Evolutionary conservation across 2,888 invertebrate species (phyloP), one percentile per base, ranked within the genome.

Genomic region (Galeruca laticollis): DNA sequence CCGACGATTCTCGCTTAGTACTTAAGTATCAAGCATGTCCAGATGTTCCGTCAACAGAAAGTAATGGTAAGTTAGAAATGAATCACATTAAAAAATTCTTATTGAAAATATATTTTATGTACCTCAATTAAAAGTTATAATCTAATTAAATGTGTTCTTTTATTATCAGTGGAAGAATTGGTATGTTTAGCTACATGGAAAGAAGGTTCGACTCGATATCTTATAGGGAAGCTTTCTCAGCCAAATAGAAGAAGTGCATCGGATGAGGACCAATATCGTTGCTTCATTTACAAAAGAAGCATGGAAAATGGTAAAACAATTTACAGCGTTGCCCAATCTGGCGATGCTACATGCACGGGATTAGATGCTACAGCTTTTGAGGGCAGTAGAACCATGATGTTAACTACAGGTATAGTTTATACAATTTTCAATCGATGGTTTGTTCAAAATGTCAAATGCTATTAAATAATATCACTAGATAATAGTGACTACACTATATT

Each of bases 1-100:
- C 94, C 0, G 94, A 95, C 78, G 92, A 93, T 80, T 93, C 94
- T 2, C 87, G 93, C 52, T 88, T 95, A 54, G 89, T 94, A 72
- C 88, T 96, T 74, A 90, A 93, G 73, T 95, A 94, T 84, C 93
- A 94, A 86, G 93, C 94, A 0, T 95, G 96, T 81, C 92, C 93
- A 0, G 93, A 94, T 80, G 90, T 94, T 4, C 88, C 87, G 0
- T 90, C 91, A 52, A 92, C 94, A 0, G 94, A 94, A 84, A 93
- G 93, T 81, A 91, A 92, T 77, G 91, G 94, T 94, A 82, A 86
- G 86, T 72, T 54, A 40, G 26, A 59, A 18, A 1, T 8, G n/a
- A n/a, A n/a, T n/a, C n/a, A 18, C 15, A 47, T 26, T 26, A 1
- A n/a, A n/a, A n/a, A n/a, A n/a, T n/a, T n/a, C n/a, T n/a, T n/a